phyloP scores from a whole-genome alignment of 2,113 vertebrate species.

The Embiotoca jacksoni region DNA sequence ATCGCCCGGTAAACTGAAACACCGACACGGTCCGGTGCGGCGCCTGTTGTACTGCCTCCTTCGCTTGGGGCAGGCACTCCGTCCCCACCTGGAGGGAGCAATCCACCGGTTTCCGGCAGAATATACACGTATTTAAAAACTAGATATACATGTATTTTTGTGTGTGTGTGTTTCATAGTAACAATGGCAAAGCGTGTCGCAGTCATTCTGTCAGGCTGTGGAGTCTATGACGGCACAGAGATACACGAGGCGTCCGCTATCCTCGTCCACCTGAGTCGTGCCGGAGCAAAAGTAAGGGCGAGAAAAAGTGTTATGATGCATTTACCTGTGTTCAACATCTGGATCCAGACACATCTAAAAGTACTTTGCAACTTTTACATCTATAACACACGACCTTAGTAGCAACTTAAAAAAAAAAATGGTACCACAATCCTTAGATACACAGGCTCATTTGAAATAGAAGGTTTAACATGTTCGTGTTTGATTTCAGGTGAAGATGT shows the following conservation, averaged over 20 bases:
- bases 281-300: slow-evolving; percentile 86
- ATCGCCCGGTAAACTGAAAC: no score
- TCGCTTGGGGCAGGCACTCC: no score
- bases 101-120: no score
- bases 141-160: not conserved
- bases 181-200: slow-evolving; percentile 87
- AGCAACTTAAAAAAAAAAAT: not conserved
- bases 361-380: not conserved
- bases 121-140: not conserved
- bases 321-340: not conserved
- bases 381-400: not conserved
- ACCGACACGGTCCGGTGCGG: no score
- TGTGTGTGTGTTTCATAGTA: slow-evolving; percentile 52
- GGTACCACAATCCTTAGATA: not conserved
- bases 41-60: no score
- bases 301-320: not conserved
- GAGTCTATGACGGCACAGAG: slow-evolving; percentile 90
- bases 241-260: slow-evolving; percentile 89
- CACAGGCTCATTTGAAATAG: no score
- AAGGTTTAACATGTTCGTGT: not conserved
- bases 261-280: slow-evolving; percentile 90
- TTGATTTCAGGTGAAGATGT: slow-evolving; percentile 88
- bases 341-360: not conserved
- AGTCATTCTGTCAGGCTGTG: slow-evolving; percentile 89
- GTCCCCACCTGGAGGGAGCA: no score